Percentiles rank a stretch among this genome's conserved stretches.
These are phyloP conservation scores for Gadus chalcogrammus DNA, from an alignment of 2,113 vertebrate genomes.

Conservation along the genomic window DNA sequence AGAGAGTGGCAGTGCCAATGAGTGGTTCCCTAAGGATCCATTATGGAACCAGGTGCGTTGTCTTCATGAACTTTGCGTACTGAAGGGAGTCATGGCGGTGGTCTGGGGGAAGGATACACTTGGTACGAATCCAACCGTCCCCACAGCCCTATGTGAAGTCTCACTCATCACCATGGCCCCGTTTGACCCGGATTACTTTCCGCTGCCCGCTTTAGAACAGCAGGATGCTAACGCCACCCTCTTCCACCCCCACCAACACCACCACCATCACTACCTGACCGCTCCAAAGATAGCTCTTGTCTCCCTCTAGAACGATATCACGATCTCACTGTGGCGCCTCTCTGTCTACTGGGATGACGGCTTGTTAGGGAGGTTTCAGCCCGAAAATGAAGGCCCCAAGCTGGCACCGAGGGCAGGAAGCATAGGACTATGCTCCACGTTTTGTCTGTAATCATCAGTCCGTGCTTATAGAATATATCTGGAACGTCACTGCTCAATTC, in stretches of 20 bases:
- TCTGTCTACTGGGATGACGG: slow-evolving; percentile 47
- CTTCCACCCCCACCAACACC: background rate
- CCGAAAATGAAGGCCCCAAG: slow-evolving; percentile 47
- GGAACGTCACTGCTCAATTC: background rate
- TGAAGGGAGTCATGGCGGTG: slow-evolving; percentile 16
- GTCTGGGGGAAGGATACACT: slow-evolving; percentile 15
- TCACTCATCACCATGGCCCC: slow-evolving; percentile 71
- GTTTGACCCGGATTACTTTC: slow-evolving; percentile 75
- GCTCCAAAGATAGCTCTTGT: slow-evolving; percentile 47
- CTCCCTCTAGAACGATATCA: slow-evolving; percentile 56
- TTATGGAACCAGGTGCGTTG: slow-evolving; percentile 65
- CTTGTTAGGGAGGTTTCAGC: slow-evolving; percentile 27
- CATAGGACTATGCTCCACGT: slow-evolving; percentile 25
- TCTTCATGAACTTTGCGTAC: slow-evolving; percentile 66
- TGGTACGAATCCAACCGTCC: slow-evolving; percentile 27
- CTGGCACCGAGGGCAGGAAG: slow-evolving; percentile 41
- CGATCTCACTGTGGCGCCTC: slow-evolving; percentile 29
- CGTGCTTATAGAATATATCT: no score
- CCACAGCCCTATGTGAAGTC: slow-evolving; percentile 55
- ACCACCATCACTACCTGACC: slow-evolving; percentile 50
- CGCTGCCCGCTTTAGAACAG: slow-evolving; percentile 65
- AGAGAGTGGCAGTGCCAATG: slow-evolving; percentile 33
- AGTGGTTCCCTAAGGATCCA: slow-evolving; percentile 52
- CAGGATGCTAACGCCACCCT: slow-evolving; percentile 53
- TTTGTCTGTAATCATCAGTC: no score